Base-by-base conservation (phyloP, 2,113 vertebrate species). In the Pipa parva region DNA sequence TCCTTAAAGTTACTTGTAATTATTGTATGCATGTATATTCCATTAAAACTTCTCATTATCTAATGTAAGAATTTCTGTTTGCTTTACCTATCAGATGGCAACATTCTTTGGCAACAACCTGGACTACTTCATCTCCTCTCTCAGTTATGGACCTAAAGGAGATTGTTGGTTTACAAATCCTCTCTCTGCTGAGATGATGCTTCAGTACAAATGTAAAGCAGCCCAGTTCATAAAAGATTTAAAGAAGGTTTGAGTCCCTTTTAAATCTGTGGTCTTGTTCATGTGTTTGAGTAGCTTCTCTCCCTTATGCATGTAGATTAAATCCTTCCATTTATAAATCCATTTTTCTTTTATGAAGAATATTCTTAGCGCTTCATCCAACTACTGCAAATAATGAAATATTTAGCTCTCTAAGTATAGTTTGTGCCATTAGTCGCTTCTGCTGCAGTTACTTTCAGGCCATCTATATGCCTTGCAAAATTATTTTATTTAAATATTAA, bases 71-170 rank as follows among this genome's bases (percentile, higher is more conserved):
- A n/a, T n/a, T n/a, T n/a, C n/a, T n/a, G n/a, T n/a, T n/a, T n/a
- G n/a, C n/a, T n/a, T n/a, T n/a, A n/a, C 7, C 56, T 20, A 84
- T 18, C 86, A 99, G 97, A 89, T 98, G 39, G 89, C 94, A 22
- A 95, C 95, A 0, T 99, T 98, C 85, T 98, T 98, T 75, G 93
- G 86, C 81, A 97, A 94, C 88, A 98, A 97, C 59, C 78, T 94
- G 80, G 93, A 97, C 74, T 92, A 90, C 76, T 97, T 99, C 76
- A 87, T 86, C 12, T 65, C 85, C 15, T 87, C 88, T 0, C 1
- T 94, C 31, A 95, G 90, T 78, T 99, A 92, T 9, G 88, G 92
- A 60, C 90, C 91, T 1, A 88, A 84, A 80, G 85, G 85, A 20
- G 85, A 87, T 12, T 68, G 76, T 7, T 85, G 85, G 20, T 82